phyloP scores from a whole-genome alignment of 2,797 vertebrate genomes.

The Intellagama lesueurii region DNA sequence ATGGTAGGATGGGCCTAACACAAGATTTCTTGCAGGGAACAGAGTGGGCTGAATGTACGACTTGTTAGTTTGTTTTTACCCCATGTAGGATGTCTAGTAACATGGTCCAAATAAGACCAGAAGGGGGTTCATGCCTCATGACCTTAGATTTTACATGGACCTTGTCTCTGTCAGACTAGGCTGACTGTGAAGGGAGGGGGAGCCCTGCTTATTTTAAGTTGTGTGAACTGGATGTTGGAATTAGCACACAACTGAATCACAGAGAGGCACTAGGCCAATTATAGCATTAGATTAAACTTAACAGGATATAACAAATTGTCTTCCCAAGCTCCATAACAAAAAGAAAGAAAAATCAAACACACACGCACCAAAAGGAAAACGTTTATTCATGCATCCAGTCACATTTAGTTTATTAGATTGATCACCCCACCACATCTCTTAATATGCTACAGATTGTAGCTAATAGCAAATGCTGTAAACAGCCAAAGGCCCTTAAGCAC shows the following conservation, averaged over 20 bases:
- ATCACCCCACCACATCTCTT: conserved; percentile 33
- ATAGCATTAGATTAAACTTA: conserved; percentile 34
- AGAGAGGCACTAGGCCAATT: conserved; percentile 34
- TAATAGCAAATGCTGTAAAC: conserved; percentile 34
- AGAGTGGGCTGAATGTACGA: neutral
- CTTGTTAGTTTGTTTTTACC: neutral
- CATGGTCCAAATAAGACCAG: neutral
- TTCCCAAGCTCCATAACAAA: conserved; percentile 41
- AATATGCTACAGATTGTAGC: conserved; percentile 47
- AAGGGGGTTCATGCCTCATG: neutral
- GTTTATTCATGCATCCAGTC: conserved; percentile 41
- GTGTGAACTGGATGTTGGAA: conserved; percentile 5
- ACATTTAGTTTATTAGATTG: conserved; percentile 39
- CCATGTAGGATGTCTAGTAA: too few species aligned
- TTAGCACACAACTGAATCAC: conserved; percentile 37
- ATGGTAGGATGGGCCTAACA: neutral
- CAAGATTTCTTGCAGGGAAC: neutral
- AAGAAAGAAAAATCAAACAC: neutral
- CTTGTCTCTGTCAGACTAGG: neutral
- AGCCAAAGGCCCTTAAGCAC: conserved; percentile 33
- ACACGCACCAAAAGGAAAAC: conserved; percentile 4
- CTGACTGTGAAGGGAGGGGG: neutral
- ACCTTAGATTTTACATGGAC: neutral
- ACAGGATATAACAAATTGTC: conserved; percentile 53
- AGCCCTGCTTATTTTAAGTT: neutral